Evolutionary conservation across 2,797 vertebrate species (phyloP).

Genomic region (Anguilla marmorata): DNA sequence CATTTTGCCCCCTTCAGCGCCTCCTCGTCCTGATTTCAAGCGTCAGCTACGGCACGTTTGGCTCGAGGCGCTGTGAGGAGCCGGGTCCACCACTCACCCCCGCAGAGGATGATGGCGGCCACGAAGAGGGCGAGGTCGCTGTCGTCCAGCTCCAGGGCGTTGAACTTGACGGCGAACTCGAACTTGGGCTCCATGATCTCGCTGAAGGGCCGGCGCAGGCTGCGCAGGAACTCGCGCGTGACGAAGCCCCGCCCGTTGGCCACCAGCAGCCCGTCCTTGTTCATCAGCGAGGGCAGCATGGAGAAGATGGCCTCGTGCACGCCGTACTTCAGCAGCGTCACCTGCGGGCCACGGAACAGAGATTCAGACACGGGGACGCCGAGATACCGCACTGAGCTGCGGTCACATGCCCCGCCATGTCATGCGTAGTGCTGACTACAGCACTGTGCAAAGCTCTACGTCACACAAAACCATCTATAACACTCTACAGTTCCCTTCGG

Average conservation of each 20-base stretch:
- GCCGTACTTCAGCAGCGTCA: constrained; percentile 95
- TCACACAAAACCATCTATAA: too few relatives aligned
- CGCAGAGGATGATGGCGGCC: constrained; percentile 95
- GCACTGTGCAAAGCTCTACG: too few relatives aligned
- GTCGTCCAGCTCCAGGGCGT: constrained; percentile 94
- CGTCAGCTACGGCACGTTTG: background rate
- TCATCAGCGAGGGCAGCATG: constrained; percentile 98
- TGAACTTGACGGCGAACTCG: constrained; percentile 98
- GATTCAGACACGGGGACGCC: background rate
- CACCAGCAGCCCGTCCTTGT: constrained; percentile 96
- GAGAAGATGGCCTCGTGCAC: constrained; percentile 98
- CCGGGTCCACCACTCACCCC: constrained; percentile 76
- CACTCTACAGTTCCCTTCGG: too few relatives aligned
- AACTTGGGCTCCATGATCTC: constrained; percentile 99
- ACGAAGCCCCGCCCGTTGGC: constrained; percentile 95
- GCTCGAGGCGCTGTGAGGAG: background rate
- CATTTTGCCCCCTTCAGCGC: background rate
- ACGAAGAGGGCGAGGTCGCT: constrained; percentile 97
- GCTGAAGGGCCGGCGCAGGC: constrained; percentile 91
- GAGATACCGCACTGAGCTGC: background rate
- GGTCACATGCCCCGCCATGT: too few relatives aligned
- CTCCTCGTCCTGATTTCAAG: background rate
- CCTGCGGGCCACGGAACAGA: constrained; percentile 58
- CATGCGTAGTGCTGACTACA: too few relatives aligned
- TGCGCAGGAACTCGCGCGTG: constrained; percentile 94